Evolutionary conservation across 2,113 vertebrate species (phyloP).

Genomic region (rabbit (Oryctolagus cuniculus)): DNA sequence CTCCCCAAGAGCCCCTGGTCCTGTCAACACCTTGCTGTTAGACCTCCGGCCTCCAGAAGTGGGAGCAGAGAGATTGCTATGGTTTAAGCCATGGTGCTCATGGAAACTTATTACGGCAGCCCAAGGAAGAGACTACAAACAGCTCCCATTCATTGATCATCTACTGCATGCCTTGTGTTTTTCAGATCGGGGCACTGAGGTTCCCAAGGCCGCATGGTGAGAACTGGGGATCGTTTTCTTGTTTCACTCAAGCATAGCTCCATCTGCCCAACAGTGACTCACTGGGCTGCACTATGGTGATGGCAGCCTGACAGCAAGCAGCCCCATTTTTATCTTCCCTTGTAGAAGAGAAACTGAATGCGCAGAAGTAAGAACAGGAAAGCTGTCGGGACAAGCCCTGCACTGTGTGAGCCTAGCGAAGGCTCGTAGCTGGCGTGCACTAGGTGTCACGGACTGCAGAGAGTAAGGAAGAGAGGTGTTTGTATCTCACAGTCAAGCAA

Average conservation of each 20-base stretch:
- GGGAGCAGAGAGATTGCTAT: not conserved
- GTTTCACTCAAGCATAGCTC: not conserved
- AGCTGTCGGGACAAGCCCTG: accelerated
- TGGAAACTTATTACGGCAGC: not conserved
- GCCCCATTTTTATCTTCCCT: conserved; percentile 70
- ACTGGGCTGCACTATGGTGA: accelerated
- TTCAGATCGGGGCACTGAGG: not conserved
- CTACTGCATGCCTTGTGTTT: not conserved
- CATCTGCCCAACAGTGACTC: too few relatives aligned
- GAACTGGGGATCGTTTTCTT: not conserved
- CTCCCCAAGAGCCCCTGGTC: not conserved
- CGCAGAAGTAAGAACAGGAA: too few relatives aligned
- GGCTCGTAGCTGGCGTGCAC: too few relatives aligned
- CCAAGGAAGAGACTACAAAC: not conserved
- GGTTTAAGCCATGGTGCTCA: not conserved
- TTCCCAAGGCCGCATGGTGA: not conserved
- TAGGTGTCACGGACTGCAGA: too few relatives aligned
- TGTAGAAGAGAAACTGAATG: not conserved
- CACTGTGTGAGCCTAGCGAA: accelerated
- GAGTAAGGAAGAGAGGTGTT: not conserved
- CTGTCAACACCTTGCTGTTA: not conserved
- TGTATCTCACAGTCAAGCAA: not conserved
- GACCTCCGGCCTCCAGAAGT: not conserved
- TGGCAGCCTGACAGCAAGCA: not conserved
- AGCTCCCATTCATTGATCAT: not conserved